These are phyloP conservation scores for Distichodus sexfasciatus DNA, from an alignment of 2,797 vertebrate genomes.

Conservation along the genomic window DNA sequence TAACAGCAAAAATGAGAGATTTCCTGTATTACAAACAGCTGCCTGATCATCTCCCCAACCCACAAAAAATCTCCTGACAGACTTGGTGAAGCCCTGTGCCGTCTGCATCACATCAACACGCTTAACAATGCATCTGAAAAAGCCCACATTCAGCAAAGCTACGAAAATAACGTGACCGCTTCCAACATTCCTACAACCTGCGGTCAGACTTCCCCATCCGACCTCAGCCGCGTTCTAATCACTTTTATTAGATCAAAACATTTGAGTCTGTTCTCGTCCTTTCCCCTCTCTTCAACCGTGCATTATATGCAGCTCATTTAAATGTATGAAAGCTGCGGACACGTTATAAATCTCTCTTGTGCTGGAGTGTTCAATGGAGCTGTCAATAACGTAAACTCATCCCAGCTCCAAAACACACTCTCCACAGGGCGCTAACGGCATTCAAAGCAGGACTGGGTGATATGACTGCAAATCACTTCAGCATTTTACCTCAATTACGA, in stretches of 20 bases:
- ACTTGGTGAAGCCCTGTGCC: not conserved
- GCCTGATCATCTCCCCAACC: too few species aligned
- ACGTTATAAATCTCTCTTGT: not conserved
- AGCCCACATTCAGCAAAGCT: not conserved
- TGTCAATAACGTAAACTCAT: not conserved
- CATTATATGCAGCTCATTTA: not conserved
- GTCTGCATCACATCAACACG: not conserved
- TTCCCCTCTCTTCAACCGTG: not conserved
- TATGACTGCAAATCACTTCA: too few species aligned
- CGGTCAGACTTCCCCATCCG: not conserved
- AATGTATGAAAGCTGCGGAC: not conserved
- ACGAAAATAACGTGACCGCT: not conserved
- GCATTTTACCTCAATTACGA: too few species aligned
- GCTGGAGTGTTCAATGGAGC: not conserved
- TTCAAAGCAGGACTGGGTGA: too few species aligned
- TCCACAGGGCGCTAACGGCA: not conserved
- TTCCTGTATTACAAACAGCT: too few species aligned
- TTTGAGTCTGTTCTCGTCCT: not conserved
- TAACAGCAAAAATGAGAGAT: too few species aligned
- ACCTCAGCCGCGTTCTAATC: not conserved
- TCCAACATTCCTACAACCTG: not conserved
- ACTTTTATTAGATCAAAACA: not conserved
- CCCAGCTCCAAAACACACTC: not conserved
- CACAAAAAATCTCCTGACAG: not conserved
- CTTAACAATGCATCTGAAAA: not conserved